These are phyloP conservation scores for Lordiphosa andalusiaca DNA, from an alignment of 2,888 invertebrate genomes.

Conservation along the genomic window DNA sequence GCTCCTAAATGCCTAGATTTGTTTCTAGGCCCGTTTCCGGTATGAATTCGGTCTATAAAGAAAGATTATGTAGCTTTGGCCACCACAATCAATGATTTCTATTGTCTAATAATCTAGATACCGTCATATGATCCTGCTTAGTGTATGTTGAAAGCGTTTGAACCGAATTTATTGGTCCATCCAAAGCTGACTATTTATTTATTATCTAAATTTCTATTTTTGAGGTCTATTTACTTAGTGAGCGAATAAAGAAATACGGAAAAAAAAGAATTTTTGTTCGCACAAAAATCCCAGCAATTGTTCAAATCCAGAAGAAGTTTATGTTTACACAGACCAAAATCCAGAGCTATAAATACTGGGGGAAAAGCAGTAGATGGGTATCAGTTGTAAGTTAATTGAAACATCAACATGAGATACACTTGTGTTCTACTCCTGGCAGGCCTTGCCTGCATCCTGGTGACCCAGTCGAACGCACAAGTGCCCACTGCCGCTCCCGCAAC, in stretches of 20 bases:
- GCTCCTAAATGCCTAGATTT: too few relatives aligned
- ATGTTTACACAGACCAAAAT: neutral
- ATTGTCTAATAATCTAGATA: too few relatives aligned
- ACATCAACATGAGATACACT: conserved; percentile 4
- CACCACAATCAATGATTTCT: neutral
- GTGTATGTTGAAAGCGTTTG: too few relatives aligned
- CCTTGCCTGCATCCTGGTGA: conserved; percentile 2
- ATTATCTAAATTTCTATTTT: too few relatives aligned
- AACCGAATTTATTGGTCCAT: too few relatives aligned
- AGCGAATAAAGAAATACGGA: neutral
- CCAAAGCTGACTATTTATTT: too few relatives aligned
- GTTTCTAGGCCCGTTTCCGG: too few relatives aligned
- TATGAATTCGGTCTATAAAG: too few relatives aligned
- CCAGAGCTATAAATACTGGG: conserved; percentile 1
- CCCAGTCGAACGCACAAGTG: neutral
- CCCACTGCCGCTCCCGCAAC: neutral
- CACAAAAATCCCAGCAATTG: conserved; percentile 2
- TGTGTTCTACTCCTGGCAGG: conserved; percentile 3
- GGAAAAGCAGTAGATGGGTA: neutral
- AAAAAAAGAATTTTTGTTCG: neutral
- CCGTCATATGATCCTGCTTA: too few relatives aligned
- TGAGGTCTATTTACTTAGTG: neutral
- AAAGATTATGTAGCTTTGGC: neutral
- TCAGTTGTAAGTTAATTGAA: neutral
- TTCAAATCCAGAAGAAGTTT: neutral